phyloP scores from a whole-genome alignment of 2,113 vertebrate genomes.

The Tricholaema leucomelas region DNA sequence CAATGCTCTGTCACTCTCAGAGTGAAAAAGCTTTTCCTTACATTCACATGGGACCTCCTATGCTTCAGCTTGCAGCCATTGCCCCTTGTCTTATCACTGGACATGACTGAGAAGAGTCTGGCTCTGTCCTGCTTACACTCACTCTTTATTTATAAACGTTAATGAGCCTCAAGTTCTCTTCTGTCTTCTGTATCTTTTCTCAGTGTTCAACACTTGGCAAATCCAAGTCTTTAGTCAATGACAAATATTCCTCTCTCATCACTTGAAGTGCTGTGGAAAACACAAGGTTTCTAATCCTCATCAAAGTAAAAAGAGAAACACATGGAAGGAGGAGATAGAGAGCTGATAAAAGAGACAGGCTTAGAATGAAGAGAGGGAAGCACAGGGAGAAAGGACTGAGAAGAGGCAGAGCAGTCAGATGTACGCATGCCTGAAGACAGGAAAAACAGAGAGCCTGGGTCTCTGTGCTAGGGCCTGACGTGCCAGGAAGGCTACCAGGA shows the following conservation, averaged over 20 bases:
- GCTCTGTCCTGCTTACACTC: too few relatives aligned
- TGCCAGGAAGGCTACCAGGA: background rate
- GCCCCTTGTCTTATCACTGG: too few relatives aligned
- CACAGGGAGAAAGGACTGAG: background rate
- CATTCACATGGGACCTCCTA: too few relatives aligned
- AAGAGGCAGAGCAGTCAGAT: background rate
- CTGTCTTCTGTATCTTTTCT: background rate
- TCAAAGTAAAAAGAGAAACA: background rate
- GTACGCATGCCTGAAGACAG: background rate
- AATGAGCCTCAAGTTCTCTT: background rate
- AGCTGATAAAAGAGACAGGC: background rate
- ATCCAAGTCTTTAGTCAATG: background rate
- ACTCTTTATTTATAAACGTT: too few relatives aligned
- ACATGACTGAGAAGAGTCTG: too few relatives aligned
- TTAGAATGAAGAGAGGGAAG: background rate
- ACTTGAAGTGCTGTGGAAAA: background rate
- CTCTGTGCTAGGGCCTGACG: background rate
- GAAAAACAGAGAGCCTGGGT: background rate
- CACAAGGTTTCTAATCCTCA: background rate
- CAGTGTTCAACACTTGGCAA: background rate
- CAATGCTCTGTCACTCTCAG: too few relatives aligned
- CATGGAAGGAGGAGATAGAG: background rate
- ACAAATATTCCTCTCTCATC: background rate
- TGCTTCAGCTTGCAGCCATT: too few relatives aligned
- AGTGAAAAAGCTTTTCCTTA: too few relatives aligned